Evolutionary conservation across 2,113 vertebrate genomes (phyloP), one percentile per base, ranked within the genome.

Genomic region (Syrrhaptes paradoxus): DNA sequence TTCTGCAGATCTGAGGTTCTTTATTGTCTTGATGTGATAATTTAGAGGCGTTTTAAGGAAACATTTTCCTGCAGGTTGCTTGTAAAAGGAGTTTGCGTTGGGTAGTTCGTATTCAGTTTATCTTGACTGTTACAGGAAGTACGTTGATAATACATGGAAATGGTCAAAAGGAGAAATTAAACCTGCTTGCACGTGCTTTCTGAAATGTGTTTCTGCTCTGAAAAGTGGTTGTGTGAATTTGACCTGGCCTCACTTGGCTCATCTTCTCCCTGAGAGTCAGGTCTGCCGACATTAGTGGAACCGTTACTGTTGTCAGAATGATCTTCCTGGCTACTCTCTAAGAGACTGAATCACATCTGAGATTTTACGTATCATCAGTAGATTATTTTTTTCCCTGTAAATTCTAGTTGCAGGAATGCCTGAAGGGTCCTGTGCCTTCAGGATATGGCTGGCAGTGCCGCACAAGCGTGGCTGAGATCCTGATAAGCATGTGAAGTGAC

Each of bases 371-470:
- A 68, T 73, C 71, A 79, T 62, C 67, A 55, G 28, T 41, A 51
- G 21, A 45, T 41, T 90, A 17, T 74, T 55, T 61, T 52, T 71
- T 12, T 2, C 4, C 34, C 41, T n/a, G 26, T 49, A 80, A 86
- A 90, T 86, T 86, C 83, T 78, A 86, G 29, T 88, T 97, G 82
- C 88, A 90, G 79, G 38, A 84, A 71, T 70, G 80, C 82, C 54
- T 90, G 31, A 49, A 94, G 75, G 36, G 24, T 62, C 29, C 36
- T 25, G 10, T 84, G 75, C 75, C 92, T 95, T 83, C 74, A 61
- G 92, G 74, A 66, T 26, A 54, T n/a, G 72, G 75, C 41, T 92
- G 88, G 62, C 81, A 93, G 72, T 49, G 22, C 51, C 58, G 67
- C 66, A 46, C 20, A 31, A 52, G 63, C 61, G 82, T n/a, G 76